These are phyloP conservation scores for Andrena trimmerana DNA, from an alignment of 2,888 invertebrate genomes.

Conservation along the genomic window DNA sequence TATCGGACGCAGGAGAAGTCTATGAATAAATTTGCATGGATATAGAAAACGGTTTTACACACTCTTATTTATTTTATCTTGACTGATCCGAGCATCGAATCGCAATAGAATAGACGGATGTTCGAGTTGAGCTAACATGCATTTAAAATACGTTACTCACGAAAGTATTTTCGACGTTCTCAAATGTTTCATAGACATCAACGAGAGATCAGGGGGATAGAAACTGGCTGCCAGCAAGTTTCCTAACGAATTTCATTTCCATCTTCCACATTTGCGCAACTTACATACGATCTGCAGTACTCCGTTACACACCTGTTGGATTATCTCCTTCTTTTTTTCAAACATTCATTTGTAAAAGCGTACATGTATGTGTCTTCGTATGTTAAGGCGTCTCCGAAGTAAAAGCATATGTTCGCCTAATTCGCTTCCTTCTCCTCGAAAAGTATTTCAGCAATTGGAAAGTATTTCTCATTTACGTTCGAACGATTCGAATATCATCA, in stretches of 20 bases:
- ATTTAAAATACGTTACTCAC: conserved; percentile 25
- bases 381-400: conserved; percentile 11
- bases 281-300: conserved; percentile 6
- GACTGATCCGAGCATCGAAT: conserved; percentile 30
- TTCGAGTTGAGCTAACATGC: neutral
- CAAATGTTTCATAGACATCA: neutral
- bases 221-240: conserved; percentile 13
- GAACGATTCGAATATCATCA: neutral
- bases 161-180: conserved; percentile 11
- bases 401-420: conserved; percentile 8
- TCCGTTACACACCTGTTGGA: conserved; percentile 8
- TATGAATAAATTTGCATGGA: conserved; percentile 28
- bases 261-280: conserved; percentile 3
- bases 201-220: neutral
- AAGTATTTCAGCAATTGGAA: conserved; percentile 14
- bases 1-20: conserved; percentile 16
- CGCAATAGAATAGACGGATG: neutral
- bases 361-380: neutral
- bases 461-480: conserved; percentile 26
- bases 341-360: neutral
- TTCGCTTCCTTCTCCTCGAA: neutral
- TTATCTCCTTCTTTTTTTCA: neutral
- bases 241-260: conserved; percentile 20
- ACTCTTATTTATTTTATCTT: conserved; percentile 49
- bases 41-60: conserved; percentile 16